Percentiles rank a stretch among this genome's conserved stretches.
These are phyloP conservation scores for Nycticorax nycticorax DNA, from an alignment of 2,113 vertebrate species.

Conservation along the genomic window DNA sequence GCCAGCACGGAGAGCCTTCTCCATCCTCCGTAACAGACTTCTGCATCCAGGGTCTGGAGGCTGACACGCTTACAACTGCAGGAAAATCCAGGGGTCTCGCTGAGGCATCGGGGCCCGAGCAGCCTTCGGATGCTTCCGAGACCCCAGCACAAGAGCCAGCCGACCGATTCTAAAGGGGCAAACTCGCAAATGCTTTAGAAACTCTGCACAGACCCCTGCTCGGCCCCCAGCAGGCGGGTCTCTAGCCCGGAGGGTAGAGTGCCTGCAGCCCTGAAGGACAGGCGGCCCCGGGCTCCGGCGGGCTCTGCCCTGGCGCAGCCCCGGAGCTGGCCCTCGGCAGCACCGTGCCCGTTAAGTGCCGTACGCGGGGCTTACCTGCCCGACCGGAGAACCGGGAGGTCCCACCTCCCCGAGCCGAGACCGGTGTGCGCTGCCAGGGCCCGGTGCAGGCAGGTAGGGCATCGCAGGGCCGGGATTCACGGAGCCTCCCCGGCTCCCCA, in stretches of 20 bases:
- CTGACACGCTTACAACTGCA: background rate
- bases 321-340: background rate
- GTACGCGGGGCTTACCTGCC: background rate
- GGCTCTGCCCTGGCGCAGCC: background rate
- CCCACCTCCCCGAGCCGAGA: background rate
- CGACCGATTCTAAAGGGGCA: background rate
- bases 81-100: background rate
- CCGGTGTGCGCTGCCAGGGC: background rate
- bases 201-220: background rate
- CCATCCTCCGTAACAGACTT: background rate
- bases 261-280: background rate
- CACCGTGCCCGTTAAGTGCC: too few species aligned
- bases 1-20: background rate
- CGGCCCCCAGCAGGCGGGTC: background rate
- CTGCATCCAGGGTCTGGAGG: background rate
- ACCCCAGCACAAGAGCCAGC: background rate
- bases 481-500: background rate
- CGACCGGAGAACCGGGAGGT: too few species aligned
- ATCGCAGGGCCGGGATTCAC: background rate
- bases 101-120: background rate
- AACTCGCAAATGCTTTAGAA: background rate
- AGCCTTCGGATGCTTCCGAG: background rate
- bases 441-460: background rate
- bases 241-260: background rate
- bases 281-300: too few species aligned